These are phyloP conservation scores for Ostrea denselamellosa DNA, from an alignment of 1,140 invertebrate genomes.

Conservation along the genomic window DNA sequence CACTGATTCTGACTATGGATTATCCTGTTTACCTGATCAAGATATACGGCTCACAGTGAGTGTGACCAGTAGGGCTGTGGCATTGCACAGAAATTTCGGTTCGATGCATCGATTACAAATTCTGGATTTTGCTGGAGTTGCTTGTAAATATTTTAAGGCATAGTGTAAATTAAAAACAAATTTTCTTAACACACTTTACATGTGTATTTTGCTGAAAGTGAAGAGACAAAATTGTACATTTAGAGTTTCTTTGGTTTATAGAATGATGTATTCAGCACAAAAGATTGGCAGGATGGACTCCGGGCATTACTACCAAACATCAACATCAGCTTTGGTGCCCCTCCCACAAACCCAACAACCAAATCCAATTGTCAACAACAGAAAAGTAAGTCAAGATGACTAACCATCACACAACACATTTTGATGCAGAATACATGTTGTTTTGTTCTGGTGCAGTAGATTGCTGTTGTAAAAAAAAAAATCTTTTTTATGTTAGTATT, in stretches of 20 bases:
- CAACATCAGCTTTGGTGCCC: slow-evolving; percentile 79
- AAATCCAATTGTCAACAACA: slow-evolving; percentile 55
- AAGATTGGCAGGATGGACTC: slow-evolving; percentile 80
- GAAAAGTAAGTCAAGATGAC: slow-evolving; percentile 20
- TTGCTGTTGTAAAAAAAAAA: neutral
- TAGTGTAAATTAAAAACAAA: neutral
- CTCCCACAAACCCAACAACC: slow-evolving; percentile 52
- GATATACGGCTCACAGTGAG: no score
- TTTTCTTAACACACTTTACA: neutral
- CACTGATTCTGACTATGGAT: no score
- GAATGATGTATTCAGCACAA: slow-evolving; percentile 72
- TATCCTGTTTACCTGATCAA: no score
- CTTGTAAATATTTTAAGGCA: neutral
- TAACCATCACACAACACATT: neutral
- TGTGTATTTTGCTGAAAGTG: no score
- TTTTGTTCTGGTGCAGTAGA: neutral
- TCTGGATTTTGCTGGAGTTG: no score
- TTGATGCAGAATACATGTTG: slow-evolving; percentile 10
- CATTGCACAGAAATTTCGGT: no score
- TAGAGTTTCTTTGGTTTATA: slow-evolving; percentile 54
- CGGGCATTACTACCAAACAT: slow-evolving; percentile 80
- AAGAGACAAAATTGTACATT: no score
- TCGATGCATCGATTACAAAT: no score
- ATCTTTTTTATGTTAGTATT: neutral
- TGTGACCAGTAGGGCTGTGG: no score